phyloP scores from a whole-genome alignment of 2,113 vertebrate species.

The Centropus bengalensis region DNA sequence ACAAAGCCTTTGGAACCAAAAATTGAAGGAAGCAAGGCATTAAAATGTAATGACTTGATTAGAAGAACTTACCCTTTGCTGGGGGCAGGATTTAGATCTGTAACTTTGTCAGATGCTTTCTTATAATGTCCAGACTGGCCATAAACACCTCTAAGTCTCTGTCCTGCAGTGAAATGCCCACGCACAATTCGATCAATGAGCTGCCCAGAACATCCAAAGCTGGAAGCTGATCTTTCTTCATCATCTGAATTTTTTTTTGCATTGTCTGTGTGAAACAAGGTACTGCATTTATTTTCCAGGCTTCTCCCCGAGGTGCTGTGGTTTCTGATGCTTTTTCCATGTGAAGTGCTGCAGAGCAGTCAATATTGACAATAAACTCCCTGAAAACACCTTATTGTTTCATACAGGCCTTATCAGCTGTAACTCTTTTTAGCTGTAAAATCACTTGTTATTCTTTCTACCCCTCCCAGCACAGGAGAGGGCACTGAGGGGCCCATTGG shows the following conservation, averaged over 20 bases:
- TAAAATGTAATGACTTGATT: not conserved
- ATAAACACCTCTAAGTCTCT: not conserved
- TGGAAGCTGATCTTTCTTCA: not conserved
- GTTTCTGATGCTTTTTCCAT: not conserved
- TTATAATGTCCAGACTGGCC: accelerated
- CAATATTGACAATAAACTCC: not conserved
- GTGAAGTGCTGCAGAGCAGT: not conserved
- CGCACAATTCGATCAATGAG: not conserved
- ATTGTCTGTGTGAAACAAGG: not conserved
- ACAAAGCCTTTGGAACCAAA: not conserved
- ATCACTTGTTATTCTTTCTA: not conserved
- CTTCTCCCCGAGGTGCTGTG: accelerated
- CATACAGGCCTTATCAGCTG: not conserved
- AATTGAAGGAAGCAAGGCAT: accelerated
- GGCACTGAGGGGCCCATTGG: not conserved
- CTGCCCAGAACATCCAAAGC: not conserved
- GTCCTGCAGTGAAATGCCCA: not conserved
- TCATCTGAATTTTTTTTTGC: not conserved
- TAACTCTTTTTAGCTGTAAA: not conserved
- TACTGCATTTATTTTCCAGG: not conserved
- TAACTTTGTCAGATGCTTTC: not conserved
- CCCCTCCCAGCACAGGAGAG: not conserved
- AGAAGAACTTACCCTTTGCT: not conserved
- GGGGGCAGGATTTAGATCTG: not conserved
- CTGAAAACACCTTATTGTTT: not conserved